These are phyloP conservation scores for Chloromyia formosa DNA, from an alignment of 2,888 invertebrate genomes.

Conservation along the genomic window DNA sequence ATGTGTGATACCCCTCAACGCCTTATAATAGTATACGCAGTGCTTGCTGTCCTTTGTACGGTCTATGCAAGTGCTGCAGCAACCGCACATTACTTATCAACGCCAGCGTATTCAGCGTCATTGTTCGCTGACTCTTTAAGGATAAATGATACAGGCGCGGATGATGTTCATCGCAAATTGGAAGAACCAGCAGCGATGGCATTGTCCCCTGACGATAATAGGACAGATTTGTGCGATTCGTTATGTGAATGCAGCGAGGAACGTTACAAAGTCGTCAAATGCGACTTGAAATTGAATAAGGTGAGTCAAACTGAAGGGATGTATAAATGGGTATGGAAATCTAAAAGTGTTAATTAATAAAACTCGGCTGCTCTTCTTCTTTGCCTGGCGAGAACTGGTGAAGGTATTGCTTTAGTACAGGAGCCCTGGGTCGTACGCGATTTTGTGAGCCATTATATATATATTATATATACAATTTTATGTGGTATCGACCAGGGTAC, in stretches of 20 bases:
- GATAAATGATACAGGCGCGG: background rate
- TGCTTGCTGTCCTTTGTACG: slow-evolving; percentile 14
- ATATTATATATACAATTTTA: too few relatives aligned
- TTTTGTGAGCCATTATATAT: too few relatives aligned
- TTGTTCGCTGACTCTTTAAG: slow-evolving; percentile 1
- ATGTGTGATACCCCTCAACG: too few relatives aligned
- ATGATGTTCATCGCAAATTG: background rate
- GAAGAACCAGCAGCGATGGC: too few relatives aligned
- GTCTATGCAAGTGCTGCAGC: slow-evolving; percentile 18
- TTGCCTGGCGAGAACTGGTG: too few relatives aligned
- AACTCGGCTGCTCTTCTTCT: too few relatives aligned
- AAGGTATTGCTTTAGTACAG: too few relatives aligned
- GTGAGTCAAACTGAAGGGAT: slow-evolving; percentile 42
- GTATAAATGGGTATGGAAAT: too few relatives aligned
- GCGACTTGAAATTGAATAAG: slow-evolving; percentile 46
- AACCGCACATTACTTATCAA: slow-evolving; percentile 41
- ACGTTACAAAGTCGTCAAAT: slow-evolving; percentile 46
- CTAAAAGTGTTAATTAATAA: too few relatives aligned
- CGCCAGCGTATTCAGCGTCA: background rate
- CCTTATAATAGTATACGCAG: background rate
- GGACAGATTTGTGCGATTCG: slow-evolving; percentile 44
- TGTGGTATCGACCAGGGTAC: too few relatives aligned
- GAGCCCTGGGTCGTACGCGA: too few relatives aligned
- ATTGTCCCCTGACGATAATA: background rate
- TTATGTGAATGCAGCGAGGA: slow-evolving; percentile 47